Evolutionary conservation across 1,140 invertebrate genomes (phyloP), one percentile per base, ranked within the genome.

Genomic region (Zaprionus ghesquierei): DNA sequence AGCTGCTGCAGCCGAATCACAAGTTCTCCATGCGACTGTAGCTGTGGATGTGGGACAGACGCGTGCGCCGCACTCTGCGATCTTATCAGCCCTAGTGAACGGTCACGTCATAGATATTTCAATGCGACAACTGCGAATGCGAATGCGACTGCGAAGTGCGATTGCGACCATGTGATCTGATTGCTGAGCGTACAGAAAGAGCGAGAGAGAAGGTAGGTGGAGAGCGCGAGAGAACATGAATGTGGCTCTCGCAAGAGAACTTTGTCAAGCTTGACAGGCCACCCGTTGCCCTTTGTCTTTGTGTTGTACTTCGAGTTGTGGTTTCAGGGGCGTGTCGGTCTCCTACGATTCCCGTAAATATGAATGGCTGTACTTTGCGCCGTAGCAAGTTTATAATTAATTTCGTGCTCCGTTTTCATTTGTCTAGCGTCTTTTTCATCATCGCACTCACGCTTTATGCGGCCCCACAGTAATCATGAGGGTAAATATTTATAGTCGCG

Each of bases 401-500:
- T 58, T 54, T 46, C 44, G 49, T 49, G 53, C 58, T 70, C 25
- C 44, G 64, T 66, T 69, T 53, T 59, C 61, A 64, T 53, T 64
- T 68, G 63, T 23, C 15, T 41, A 58, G 51, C 72, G 61, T 20
- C 64, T 29, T 62, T 69, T 73, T 75, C 77, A 71, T 84, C 80
- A 84, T 62, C 46, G 49, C 72, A 68, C 75, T 84, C 63, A 77
- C 61, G 62, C 6, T 9, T 74, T 69, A 75, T 82, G 79, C 71
- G 75, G 10, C 49, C 54, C 58, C 66, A 71, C 20, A 46, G 69
- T 85, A 77, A 74, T 77, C 70, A 81, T 62, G 75, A 81, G 81
- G 64, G 81, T 86, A 86, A 86, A 86, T 81, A 81, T 86, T 86
- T 86, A 86, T 86, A 86, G 81, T 77, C 81, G 81, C 70, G 69